phyloP scores from a whole-genome alignment of 2,113 vertebrate genomes.

The Pelusios castaneus region DNA sequence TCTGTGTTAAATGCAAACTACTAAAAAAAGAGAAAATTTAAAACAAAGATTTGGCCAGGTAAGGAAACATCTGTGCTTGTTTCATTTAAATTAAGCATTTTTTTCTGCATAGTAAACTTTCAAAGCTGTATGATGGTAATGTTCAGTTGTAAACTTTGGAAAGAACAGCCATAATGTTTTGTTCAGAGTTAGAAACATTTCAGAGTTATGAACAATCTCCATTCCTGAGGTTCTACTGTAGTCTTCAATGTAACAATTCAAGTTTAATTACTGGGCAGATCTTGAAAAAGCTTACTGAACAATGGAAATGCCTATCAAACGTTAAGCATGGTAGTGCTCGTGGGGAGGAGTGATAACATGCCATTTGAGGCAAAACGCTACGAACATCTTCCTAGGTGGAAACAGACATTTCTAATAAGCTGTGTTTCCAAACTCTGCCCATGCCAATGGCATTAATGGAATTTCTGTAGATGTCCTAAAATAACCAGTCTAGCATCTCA shows the following conservation, averaged over 20 bases:
- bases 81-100: too few relatives aligned
- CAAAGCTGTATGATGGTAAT: too few relatives aligned
- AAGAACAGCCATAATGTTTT: too few relatives aligned
- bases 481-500: neutral
- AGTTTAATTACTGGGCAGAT: neutral
- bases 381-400: neutral
- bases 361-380: neutral
- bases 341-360: neutral
- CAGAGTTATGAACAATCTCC: too few relatives aligned
- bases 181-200: too few relatives aligned
- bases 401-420: neutral
- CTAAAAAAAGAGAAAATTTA: too few relatives aligned
- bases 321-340: neutral
- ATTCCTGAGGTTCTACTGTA: too few relatives aligned
- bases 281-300: neutral
- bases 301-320: neutral
- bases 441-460: neutral
- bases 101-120: too few relatives aligned
- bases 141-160: too few relatives aligned
- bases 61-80: too few relatives aligned
- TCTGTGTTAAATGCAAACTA: too few relatives aligned
- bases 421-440: neutral
- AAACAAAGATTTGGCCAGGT: too few relatives aligned
- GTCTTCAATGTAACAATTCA: neutral
- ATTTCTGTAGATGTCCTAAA: neutral